phyloP scores from a whole-genome alignment of 2,113 vertebrate genomes.

The Campylorhamphus procurvoides region DNA sequence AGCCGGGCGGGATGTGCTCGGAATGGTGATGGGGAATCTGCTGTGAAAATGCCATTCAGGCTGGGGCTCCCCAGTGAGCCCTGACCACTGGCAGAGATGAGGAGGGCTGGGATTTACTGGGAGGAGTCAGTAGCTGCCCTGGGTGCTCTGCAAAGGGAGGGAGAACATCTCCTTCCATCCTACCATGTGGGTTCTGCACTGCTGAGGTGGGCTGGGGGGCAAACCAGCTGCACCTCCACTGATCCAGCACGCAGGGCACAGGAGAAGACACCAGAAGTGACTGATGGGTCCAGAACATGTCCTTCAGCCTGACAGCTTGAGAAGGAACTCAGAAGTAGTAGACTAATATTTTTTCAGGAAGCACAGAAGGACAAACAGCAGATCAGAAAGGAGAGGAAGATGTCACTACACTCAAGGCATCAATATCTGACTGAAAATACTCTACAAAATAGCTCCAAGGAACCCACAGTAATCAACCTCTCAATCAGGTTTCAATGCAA shows the following conservation, averaged over 20 bases:
- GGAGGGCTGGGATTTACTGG: background rate
- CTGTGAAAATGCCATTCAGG: background rate
- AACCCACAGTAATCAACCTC: background rate
- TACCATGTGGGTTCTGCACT: background rate
- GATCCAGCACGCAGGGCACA: rapidly evolving
- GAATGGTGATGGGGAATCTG: slow-evolving; percentile 26
- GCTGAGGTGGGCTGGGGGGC: background rate
- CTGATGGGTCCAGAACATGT: background rate
- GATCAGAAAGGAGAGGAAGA: background rate
- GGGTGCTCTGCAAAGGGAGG: background rate
- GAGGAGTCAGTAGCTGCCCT: background rate
- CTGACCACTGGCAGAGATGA: background rate
- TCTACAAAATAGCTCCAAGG: background rate
- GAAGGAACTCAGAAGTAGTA: background rate
- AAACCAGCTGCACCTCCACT: background rate
- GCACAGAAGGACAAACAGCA: background rate
- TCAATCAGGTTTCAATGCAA: background rate
- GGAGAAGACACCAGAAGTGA: background rate
- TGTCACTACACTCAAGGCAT: background rate
- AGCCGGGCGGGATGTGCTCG: background rate
- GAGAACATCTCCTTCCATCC: background rate
- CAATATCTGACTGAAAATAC: background rate
- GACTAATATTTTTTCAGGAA: background rate
- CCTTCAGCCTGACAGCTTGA: background rate
- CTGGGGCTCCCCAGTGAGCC: background rate